Base-by-base conservation (phyloP, 2,113 vertebrate species). In the Tachysurus vachellii region DNA sequence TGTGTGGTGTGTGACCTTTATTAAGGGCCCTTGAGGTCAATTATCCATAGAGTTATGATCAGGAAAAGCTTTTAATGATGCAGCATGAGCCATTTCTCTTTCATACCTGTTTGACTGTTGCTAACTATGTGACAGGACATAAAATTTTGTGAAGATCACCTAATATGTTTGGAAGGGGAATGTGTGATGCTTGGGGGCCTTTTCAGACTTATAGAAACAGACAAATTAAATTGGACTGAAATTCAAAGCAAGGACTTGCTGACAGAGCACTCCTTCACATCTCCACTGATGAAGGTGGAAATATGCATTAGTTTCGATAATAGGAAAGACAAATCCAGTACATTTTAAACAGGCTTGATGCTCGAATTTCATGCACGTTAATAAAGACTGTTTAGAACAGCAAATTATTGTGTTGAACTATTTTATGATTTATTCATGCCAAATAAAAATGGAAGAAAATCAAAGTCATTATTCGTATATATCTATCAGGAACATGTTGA, bases 1-100 rank as follows among this genome's bases (percentile, higher is more conserved):
- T 57, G 54, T 54, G 73, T 85, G 86, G 71, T 80, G 81, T 87
- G 88, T 87, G 88, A 87, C 86, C 82, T 83, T 89, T 73, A 89
- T 88, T 76, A 86, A 88, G 44, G 53, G 85, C 87, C 80, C 75
- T 81, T 84, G 87, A 89, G 90, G 90, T 89, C 85, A 89, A 87
- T 88, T 88, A 87, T 86, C 56, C 62, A 82, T 84, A 64, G 80
- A 88, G 80, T 90, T 86, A 90, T 44, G 83, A 85, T 85, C 85
- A 79, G 83, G 71, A 73, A 80, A 88, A 83, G 90, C 85, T 88
- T 87, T 91, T 90, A 90, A 86, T 81, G 50, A 57, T 61, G 82
- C 70, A 44, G 62, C 73, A 83, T 16, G 64, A 83, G 85, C 79
- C 86, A 64, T 80, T 86, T 84, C 76, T 86, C 83, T n/a, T 61